phyloP scores from a whole-genome alignment of 2,113 vertebrate species.

The Oplegnathus fasciatus region DNA sequence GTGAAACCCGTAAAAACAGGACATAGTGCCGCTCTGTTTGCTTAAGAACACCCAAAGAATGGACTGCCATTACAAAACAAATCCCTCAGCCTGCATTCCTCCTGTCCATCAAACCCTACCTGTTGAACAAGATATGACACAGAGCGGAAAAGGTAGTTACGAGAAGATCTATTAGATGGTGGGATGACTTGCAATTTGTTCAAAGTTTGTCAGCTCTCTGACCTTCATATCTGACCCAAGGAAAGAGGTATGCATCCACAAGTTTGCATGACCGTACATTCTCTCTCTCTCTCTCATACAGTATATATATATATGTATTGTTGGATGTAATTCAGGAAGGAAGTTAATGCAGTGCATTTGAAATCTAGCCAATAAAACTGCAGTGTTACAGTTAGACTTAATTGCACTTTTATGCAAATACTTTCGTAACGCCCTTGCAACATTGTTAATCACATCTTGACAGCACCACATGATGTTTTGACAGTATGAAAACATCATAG shows the following conservation, averaged over 20 bases:
- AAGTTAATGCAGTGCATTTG: neutral
- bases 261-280: neutral
- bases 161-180: conserved; percentile 15
- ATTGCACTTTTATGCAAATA: neutral
- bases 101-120: conserved; percentile 78
- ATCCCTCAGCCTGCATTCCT: conserved; percentile 76
- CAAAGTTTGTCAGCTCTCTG: conserved; percentile 35
- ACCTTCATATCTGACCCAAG: conserved; percentile 16
- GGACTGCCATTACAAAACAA: conserved; percentile 73
- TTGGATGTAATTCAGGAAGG: neutral
- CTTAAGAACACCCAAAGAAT: conserved; percentile 78
- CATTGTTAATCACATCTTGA: neutral
- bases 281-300: no score
- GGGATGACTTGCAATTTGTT: conserved; percentile 61
- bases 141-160: conserved; percentile 53
- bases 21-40: conserved; percentile 77
- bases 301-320: no score
- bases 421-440: neutral
- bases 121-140: conserved; percentile 67
- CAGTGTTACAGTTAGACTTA: neutral
- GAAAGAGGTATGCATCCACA: conserved; percentile 12
- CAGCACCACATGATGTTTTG: neutral
- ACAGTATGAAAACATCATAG: neutral
- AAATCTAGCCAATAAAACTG: neutral
- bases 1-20: conserved; percentile 83